Evolutionary conservation across 2,888 invertebrate species (phyloP), one percentile per base, ranked within the genome.

Genomic region (Cryptus viduatorius): DNA sequence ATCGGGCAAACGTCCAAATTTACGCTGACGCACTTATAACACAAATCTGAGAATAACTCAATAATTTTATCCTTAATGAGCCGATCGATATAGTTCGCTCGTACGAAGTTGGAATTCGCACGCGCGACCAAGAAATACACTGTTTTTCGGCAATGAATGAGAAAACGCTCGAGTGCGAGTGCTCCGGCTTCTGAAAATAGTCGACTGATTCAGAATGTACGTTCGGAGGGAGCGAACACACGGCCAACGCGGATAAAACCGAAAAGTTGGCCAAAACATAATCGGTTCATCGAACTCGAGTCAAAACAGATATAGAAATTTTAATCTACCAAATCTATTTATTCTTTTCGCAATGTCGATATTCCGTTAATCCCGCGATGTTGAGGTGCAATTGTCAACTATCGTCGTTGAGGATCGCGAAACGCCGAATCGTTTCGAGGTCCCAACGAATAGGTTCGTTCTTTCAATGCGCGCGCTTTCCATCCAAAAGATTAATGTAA

Each of bases 151-250:
- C 81, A 81, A 81, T 84, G 81, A 81, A 84, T 84, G 81, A 81
- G 84, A 50, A 65, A 75, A 68, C 48, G 65, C 24, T 56, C 53
- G 46, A 19, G 56, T 37, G 61, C 46, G 46, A 24, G 50, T 61
- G 19, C 42, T 12, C 7, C 37, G 37, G 37, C 64, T 24, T 83
- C 84, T 82, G 84, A 82, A 84, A 84, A 84, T 84, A 84, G 84
- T 84, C 65, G 65, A 65, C 78, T 75, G 84, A 84, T 82, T 84
- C 84, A 79, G 81, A 82, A 84, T 84, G 42, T 81, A 73, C 73
- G 68, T 68, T 69, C 65, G 61, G 59, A 42, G 78, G 44, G 48
- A 71, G 7, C 19, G 56, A 24, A 42, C 46, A 48, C 79, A 67
- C 67, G 75, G 31, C 44, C 65, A 68, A 61, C 19, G 44, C 53